These are phyloP conservation scores for Leucophenga montana DNA, from an alignment of 2,888 invertebrate genomes.

Conservation along the genomic window DNA sequence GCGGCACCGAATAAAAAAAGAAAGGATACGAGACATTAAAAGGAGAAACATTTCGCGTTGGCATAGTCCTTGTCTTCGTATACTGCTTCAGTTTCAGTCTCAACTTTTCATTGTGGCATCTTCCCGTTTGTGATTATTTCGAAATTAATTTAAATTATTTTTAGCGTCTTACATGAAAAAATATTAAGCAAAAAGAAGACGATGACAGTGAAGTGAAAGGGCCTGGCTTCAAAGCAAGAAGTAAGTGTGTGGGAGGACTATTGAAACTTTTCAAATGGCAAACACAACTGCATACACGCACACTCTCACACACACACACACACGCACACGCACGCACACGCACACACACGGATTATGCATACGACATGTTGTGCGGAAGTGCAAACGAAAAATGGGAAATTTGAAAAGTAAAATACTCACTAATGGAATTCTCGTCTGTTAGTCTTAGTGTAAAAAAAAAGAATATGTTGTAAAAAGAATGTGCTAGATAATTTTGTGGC, in stretches of 20 bases:
- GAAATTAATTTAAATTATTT: constrained; percentile 61
- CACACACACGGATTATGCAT: constrained; percentile 7
- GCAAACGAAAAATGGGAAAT: too few relatives aligned
- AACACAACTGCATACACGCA: not conserved
- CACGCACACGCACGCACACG: constrained; percentile 5
- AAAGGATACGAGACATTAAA: not conserved
- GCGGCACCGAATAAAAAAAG: not conserved
- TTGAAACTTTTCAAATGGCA: constrained; percentile 10
- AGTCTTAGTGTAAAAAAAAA: too few relatives aligned
- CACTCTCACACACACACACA: constrained; percentile 6
- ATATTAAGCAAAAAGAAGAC: too few relatives aligned
- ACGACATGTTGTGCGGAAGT: constrained; percentile 8
- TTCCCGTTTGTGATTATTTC: constrained; percentile 59
- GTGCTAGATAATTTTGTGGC: too few relatives aligned
- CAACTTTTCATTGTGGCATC: constrained; percentile 29
- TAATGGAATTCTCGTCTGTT: too few relatives aligned
- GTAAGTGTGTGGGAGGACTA: not conserved
- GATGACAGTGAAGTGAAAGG: too few relatives aligned
- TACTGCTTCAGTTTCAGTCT: not conserved
- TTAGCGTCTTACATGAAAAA: constrained; percentile 22
- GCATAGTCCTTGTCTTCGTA: not conserved
- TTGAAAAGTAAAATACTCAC: too few relatives aligned
- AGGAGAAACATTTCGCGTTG: constrained; percentile 16
- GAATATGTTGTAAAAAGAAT: too few relatives aligned
- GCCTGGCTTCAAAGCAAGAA: not conserved